Percentiles rank a stretch among this genome's conserved stretches.
Conservation (phyloP, 2,888 invertebrate genomes). For the Lithophane semibrunnea region DNA sequence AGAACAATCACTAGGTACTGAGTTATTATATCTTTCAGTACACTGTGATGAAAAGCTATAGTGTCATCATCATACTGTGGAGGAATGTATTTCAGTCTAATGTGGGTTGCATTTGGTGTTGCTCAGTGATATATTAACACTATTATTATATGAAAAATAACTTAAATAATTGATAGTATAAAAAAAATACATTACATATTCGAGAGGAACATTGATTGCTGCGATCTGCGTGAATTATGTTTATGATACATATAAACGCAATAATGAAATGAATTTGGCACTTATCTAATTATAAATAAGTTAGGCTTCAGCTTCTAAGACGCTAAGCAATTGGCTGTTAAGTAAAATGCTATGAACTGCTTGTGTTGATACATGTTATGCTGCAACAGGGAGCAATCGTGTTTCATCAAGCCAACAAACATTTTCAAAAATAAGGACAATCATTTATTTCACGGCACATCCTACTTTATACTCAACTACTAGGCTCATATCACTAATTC, state of each 20-base stretch:
- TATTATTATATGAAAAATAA: conserved; percentile 64
- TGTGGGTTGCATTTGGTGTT: conserved; percentile 73
- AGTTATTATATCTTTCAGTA: conserved; percentile 50
- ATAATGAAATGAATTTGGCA: conserved; percentile 79
- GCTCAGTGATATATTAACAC: conserved; percentile 67
- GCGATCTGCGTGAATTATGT: conserved; percentile 64
- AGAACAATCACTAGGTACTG: conserved; percentile 49
- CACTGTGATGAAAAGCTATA: conserved; percentile 52
- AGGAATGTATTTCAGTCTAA: conserved; percentile 83
- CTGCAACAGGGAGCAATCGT: conserved; percentile 53
- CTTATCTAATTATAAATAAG: conserved; percentile 73
- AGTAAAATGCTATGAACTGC: conserved; percentile 43
- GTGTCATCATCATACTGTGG: conserved; percentile 64
- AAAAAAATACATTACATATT: conserved; percentile 71
- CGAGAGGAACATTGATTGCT: conserved; percentile 78
- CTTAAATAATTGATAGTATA: conserved; percentile 65
- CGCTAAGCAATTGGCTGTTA: conserved; percentile 59
- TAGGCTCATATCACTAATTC: conserved; percentile 46
- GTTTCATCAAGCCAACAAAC: conserved; percentile 18
- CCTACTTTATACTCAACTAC: conserved; percentile 36
- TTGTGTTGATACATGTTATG: conserved; percentile 50
- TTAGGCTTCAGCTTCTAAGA: conserved; percentile 59
- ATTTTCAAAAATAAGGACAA: conserved; percentile 32
- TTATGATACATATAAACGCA: conserved; percentile 63
- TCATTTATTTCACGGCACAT: conserved; percentile 29